Percentiles rank a stretch among this genome's conserved stretches.
Evolutionary conservation across 2,113 vertebrate species (phyloP).

Genomic region (Cyprinodon variegatus): DNA sequence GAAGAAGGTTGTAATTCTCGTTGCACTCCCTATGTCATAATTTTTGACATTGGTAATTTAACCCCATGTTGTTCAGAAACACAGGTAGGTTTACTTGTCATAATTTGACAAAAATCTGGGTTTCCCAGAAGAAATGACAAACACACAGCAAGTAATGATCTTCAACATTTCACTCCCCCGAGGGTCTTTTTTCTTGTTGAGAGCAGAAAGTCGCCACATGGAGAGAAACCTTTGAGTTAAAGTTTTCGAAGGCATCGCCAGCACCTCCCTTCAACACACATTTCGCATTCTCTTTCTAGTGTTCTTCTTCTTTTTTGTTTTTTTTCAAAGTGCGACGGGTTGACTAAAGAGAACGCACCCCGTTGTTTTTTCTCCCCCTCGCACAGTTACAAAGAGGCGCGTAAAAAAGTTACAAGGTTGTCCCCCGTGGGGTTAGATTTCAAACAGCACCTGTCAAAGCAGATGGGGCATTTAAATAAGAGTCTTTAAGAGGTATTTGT

Average conservation of each 20-base stretch:
- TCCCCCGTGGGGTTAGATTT: conserved; percentile 81
- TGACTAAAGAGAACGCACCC: conserved; percentile 72
- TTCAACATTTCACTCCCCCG: conserved; percentile 9
- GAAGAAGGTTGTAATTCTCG: conserved; percentile 84
- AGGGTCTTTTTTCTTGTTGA: conserved; percentile 16
- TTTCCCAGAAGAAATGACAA: conserved; percentile 58
- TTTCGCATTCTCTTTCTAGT: conserved; percentile 44
- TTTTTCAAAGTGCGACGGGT: conserved; percentile 68
- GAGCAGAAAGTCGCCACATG: conserved; percentile 55
- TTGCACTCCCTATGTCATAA: conserved; percentile 76
- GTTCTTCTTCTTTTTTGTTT: conserved; percentile 51
- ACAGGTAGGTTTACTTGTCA: conserved; percentile 74
- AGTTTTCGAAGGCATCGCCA: conserved; percentile 67
- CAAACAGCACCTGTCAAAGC: conserved; percentile 85
- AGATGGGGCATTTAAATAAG: conserved; percentile 84
- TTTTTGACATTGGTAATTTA: conserved; percentile 82
- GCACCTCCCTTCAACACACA: conserved; percentile 13
- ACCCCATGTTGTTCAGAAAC: conserved; percentile 68
- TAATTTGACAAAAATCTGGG: conserved; percentile 41
- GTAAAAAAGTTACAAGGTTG: conserved; percentile 81
- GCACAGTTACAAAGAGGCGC: conserved; percentile 76
- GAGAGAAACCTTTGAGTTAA: conserved; percentile 70
- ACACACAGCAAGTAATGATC: conserved; percentile 47
- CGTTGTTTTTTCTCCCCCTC: conserved; percentile 65
- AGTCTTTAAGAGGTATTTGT: conserved; percentile 82